Conservation (phyloP, 2,888 invertebrate species). For the Idaea dimidiata region DNA sequence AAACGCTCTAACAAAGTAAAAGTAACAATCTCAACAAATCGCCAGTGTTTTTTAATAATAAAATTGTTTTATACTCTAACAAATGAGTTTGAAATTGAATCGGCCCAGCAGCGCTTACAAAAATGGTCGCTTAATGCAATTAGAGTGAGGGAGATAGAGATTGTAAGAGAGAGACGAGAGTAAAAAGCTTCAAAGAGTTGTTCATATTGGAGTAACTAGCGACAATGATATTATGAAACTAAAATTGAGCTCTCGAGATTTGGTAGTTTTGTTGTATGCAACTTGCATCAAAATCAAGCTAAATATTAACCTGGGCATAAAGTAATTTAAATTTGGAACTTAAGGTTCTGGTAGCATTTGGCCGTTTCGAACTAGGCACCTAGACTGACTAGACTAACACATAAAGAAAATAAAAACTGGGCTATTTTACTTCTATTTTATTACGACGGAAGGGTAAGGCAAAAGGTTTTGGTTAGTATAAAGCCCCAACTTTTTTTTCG, state of each 20-base stretch:
- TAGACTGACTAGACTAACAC: no score
- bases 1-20: background rate
- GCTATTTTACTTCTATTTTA: no score
- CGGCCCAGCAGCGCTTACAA: conserved; percentile 80
- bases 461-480: no score
- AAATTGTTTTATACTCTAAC: conserved; percentile 79
- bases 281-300: no score
- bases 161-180: conserved; percentile 34
- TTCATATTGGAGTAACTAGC: background rate
- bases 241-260: background rate
- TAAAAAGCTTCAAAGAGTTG: conserved; percentile 2
- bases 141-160: conserved; percentile 73
- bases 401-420: no score
- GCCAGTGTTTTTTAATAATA: conserved; percentile 74
- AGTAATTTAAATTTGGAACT: no score
- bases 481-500: no score
- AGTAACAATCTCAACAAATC: conserved; percentile 46
- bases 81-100: conserved; percentile 87
- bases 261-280: no score
- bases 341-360: no score
- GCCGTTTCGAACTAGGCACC: no score
- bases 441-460: no score
- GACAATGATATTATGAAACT: background rate
- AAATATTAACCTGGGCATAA: no score
- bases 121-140: conserved; percentile 85